Percentiles rank a stretch among this genome's conserved stretches.
These are phyloP conservation scores for Tychaedon coryphoeus DNA, from an alignment of 2,113 vertebrate species.

Conservation along the genomic window DNA sequence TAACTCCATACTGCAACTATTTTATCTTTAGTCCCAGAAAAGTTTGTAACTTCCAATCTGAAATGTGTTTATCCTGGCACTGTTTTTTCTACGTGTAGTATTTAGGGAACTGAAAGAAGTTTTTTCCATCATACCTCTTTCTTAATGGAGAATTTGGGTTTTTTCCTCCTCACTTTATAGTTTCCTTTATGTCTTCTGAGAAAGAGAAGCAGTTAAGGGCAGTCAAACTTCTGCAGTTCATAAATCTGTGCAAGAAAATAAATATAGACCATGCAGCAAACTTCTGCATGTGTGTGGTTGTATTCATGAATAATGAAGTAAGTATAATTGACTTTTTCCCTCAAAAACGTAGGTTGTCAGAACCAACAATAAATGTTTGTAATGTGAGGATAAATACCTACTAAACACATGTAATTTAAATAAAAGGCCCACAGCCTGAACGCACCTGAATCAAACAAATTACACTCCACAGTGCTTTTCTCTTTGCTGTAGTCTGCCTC, in stretches of 20 bases:
- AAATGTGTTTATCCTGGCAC: not conserved
- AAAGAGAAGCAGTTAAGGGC: not conserved
- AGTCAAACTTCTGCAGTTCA: not conserved
- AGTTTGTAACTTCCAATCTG: not conserved
- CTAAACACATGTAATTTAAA: not conserved
- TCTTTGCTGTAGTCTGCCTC: not conserved
- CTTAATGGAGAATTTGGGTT: not conserved
- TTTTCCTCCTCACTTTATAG: not conserved
- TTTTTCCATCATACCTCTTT: not conserved
- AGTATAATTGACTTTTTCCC: not conserved
- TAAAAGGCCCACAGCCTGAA: not conserved
- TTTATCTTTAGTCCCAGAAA: not conserved
- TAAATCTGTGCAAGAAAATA: not conserved
- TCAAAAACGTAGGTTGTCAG: not conserved
- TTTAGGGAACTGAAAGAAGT: not conserved
- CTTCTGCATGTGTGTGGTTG: not conserved
- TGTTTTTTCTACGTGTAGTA: not conserved
- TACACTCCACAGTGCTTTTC: not conserved
- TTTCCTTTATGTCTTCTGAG: not conserved
- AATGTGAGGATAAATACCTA: not conserved
- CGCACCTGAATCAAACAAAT: not conserved
- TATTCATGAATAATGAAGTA: not conserved
- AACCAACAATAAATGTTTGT: not conserved
- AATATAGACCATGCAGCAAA: not conserved
- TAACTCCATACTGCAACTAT: not conserved